Evolutionary conservation across 2,113 vertebrate species (phyloP), one percentile per base, ranked within the genome.

Genomic region (Melanerpes aurifrons): DNA sequence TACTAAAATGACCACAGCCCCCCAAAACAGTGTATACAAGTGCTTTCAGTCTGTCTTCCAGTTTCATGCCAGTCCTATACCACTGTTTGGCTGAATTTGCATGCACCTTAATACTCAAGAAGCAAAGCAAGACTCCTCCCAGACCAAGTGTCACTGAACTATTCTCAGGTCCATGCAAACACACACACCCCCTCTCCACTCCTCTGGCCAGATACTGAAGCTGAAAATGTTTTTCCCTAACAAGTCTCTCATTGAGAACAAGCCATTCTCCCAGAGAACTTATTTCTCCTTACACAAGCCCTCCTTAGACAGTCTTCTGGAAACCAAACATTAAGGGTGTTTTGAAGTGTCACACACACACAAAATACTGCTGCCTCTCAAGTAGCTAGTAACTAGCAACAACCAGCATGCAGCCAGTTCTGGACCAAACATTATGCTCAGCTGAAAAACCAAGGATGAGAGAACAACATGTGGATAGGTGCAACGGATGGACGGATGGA

Each of bases 361-460:
- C 22, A 57, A 64, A 82, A 19, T 31, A 53, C 31, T 87, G 74
- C 24, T 48, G 66, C 73, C 47, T 81, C 37, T 37, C 22, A 37
- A 47, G 43, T 18, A 6, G 32, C 40, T 69, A 48, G 56, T 56
- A 84, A 82, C 31, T 3, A 37, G 2, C 4, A 67, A 45, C 70
- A 50, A 66, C 63, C 17, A 47, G 61, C 1, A 14, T 19, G 15
- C 31, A 70, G 16, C 1, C 53, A 17, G 21, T 21, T 16, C 17
- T n/a, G 53, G 56, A 56, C 56, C 43, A 70, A 92, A 63, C 17
- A 25, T 21, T 25, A 4, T 0, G 1, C n/a, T 76, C 56, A 45
- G 32, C 59, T 80, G 45, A 73, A 89, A 68, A 68, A 81, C 5
- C 0, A 0, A 63, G 66, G 20, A 32, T 0, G 0, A 40, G 37